Evolutionary conservation across 2,888 invertebrate genomes (phyloP).

Genomic region (Apamea anceps): DNA sequence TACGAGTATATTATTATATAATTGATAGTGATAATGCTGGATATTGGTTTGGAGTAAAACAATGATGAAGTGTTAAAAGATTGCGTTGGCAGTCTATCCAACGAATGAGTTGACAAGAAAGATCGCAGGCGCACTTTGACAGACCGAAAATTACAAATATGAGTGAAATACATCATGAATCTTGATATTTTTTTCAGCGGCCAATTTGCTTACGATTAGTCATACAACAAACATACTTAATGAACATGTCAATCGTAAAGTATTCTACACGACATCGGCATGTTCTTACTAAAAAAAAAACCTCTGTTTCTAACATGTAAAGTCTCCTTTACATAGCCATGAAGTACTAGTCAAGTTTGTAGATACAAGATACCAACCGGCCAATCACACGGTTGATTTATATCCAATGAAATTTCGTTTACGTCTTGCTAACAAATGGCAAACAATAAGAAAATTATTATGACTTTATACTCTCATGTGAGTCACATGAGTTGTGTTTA

Average conservation of each 20-base stretch:
- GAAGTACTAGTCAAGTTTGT: conserved; percentile 2
- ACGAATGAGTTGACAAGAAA: not conserved
- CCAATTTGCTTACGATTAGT: not conserved
- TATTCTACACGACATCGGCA: conserved; percentile 2
- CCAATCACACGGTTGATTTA: conserved; percentile 68
- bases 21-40: not conserved
- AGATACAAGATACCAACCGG: not conserved
- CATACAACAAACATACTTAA: not conserved
- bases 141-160: not conserved
- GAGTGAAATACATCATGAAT: not conserved
- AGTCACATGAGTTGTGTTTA: not conserved
- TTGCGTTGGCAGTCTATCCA: not conserved
- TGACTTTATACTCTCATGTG: not conserved
- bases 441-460: conserved; percentile 16
- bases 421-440: conserved; percentile 28
- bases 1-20: too few relatives aligned
- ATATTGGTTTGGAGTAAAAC: too few relatives aligned
- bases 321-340: conserved; percentile 14
- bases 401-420: conserved; percentile 60
- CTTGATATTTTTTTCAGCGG: not conserved
- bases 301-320: not conserved
- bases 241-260: conserved; percentile 12
- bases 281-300: conserved; percentile 22
- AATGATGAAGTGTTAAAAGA: not conserved
- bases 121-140: not conserved